Percentiles rank a stretch among this genome's conserved stretches.
phyloP scores from a whole-genome alignment of 2,888 invertebrate species.

The Lamproptera curius region DNA sequence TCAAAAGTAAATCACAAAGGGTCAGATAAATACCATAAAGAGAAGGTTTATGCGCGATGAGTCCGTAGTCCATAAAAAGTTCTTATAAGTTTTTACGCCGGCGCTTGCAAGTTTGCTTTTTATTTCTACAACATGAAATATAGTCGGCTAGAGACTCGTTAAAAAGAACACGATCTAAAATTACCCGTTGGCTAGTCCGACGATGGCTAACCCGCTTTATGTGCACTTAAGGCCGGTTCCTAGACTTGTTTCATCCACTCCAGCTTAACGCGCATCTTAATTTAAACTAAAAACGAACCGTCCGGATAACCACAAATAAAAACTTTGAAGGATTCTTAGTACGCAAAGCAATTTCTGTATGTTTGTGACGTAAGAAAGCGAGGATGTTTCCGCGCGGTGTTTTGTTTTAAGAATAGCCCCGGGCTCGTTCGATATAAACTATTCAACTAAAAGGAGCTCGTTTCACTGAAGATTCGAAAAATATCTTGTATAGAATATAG shows the following conservation, averaged over 20 bases:
- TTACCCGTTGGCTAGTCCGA: constrained; percentile 53
- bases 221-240: constrained; percentile 65
- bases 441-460: constrained; percentile 4
- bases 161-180: constrained; percentile 66
- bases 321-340: constrained; percentile 30
- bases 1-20: too few species aligned
- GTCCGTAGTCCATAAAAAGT: constrained; percentile 20
- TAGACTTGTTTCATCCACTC: constrained; percentile 61
- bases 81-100: constrained; percentile 19
- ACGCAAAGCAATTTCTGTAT: constrained; percentile 19
- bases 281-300: constrained; percentile 50
- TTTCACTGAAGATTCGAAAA: constrained; percentile 6
- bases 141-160: constrained; percentile 58
- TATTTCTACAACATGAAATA: constrained; percentile 58
- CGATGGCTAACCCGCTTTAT: constrained; percentile 63
- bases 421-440: constrained; percentile 7
- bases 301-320: constrained; percentile 43
- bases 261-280: constrained; percentile 66
- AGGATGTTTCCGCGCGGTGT: constrained; percentile 13
- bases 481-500: too few species aligned
- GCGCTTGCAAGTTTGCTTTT: constrained; percentile 50
- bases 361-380: constrained; percentile 16
- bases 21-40: too few species aligned
- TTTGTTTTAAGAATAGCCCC: constrained; percentile 2
- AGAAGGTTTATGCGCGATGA: not conserved